Conservation (phyloP, 1,140 invertebrate species). For the Heliconius nattereri region DNA sequence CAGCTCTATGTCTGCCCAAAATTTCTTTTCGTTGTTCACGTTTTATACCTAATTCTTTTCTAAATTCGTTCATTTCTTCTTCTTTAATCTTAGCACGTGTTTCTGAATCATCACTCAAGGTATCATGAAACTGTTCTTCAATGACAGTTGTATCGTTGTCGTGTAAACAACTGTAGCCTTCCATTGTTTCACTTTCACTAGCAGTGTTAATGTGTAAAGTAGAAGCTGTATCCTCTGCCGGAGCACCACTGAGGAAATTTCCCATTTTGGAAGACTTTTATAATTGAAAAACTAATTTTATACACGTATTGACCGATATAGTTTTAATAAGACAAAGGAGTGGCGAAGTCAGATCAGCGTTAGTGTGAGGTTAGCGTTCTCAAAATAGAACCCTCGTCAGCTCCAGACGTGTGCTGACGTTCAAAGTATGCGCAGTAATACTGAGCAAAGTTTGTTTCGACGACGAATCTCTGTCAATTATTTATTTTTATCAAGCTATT, state of each 20-base stretch:
- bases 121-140: constrained; percentile 57
- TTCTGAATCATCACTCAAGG: constrained; percentile 56
- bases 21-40: constrained; percentile 82
- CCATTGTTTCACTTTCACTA: constrained; percentile 67
- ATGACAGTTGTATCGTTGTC: constrained; percentile 42
- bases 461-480: constrained; percentile 61
- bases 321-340: constrained; percentile 77
- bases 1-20: constrained; percentile 81
- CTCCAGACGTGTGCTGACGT: constrained; percentile 63
- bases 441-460: constrained; percentile 50
- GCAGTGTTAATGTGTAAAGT: constrained; percentile 41
- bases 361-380: constrained; percentile 60
- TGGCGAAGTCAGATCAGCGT: constrained; percentile 60
- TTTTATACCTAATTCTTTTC: constrained; percentile 81
- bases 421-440: constrained; percentile 57
- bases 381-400: constrained; percentile 76
- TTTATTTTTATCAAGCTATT: constrained; percentile 71
- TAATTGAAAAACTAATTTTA: constrained; percentile 66
- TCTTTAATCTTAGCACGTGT: constrained; percentile 59
- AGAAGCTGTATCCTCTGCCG: constrained; percentile 48
- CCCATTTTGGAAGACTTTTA: constrained; percentile 79
- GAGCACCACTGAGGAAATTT: constrained; percentile 68
- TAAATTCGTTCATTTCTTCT: constrained; percentile 82
- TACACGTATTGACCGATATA: constrained; percentile 64
- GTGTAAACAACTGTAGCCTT: constrained; percentile 45